Percentiles rank a stretch among this genome's conserved stretches.
Conservation (phyloP, 2,797 vertebrate species). For the Crenichthys baileyi region DNA sequence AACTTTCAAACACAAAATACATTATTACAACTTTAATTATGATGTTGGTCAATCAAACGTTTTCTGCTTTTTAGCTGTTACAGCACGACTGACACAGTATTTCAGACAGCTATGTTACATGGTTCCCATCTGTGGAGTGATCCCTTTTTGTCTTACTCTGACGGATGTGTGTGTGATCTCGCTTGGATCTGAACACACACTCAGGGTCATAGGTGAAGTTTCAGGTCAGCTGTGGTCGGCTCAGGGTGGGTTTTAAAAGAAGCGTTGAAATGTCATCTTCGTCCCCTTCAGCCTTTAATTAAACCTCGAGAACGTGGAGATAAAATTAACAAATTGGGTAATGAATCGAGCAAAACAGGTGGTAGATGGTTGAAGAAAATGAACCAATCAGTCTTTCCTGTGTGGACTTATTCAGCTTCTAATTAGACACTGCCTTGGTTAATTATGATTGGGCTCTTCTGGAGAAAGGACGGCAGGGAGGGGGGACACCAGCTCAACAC, state of each 20-base stretch:
- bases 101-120: conserved; percentile 9
- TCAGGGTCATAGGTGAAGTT: conserved; percentile 34
- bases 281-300: conserved; percentile 83
- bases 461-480: conserved; percentile 24
- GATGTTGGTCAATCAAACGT: conserved; percentile 9
- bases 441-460: conserved; percentile 85
- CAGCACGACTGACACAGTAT: not conserved
- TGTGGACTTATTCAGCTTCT: conserved; percentile 83
- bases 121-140: conserved; percentile 10
- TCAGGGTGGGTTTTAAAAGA: conserved; percentile 65
- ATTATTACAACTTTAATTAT: conserved; percentile 23
- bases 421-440: conserved; percentile 85
- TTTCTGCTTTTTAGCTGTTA: conserved; percentile 1
- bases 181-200: conserved; percentile 11
- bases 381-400: conserved; percentile 85
- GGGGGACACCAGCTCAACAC: conserved; percentile 42
- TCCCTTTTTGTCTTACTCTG: conserved; percentile 15
- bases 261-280: conserved; percentile 81
- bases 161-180: conserved; percentile 4
- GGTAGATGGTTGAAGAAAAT: conserved; percentile 84
- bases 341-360: conserved; percentile 85
- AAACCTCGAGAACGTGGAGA: conserved; percentile 80
- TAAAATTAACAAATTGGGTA: conserved; percentile 86
- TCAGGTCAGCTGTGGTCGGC: conserved; percentile 56
- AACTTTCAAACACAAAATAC: conserved; percentile 19